phyloP scores from a whole-genome alignment of 2,797 vertebrate genomes.

The Gouania willdenowi region DNA sequence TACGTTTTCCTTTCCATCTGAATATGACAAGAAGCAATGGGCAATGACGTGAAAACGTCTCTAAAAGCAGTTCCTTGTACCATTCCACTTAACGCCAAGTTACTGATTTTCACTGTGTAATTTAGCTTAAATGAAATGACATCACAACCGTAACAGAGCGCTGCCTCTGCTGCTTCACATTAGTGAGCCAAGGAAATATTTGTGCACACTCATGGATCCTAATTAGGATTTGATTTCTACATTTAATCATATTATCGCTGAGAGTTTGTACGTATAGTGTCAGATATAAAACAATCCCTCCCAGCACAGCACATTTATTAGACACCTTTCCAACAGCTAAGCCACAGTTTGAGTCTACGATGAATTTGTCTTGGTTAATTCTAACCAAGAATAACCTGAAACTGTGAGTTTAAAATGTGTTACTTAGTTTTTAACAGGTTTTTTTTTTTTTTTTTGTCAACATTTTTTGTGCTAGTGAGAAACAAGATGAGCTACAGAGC shows the following conservation, averaged over 20 bases:
- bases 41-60: conserved; percentile 12
- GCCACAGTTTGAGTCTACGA: too few species aligned
- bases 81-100: conserved; percentile 23
- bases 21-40: conserved; percentile 33
- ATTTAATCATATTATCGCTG: conserved; percentile 3
- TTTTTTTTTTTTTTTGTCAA: not conserved
- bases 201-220: too few species aligned
- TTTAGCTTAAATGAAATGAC: conserved; percentile 18
- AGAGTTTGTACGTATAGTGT: too few species aligned
- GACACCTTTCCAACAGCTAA: too few species aligned
- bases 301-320: too few species aligned
- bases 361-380: too few species aligned
- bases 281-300: too few species aligned
- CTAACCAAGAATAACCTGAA: too few species aligned
- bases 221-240: too few species aligned
- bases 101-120: conserved; percentile 40
- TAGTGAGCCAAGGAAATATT: conserved; percentile 14
- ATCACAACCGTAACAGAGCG: conserved; percentile 10
- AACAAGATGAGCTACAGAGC: conserved; percentile 96
- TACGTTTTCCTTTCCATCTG: conserved; percentile 22
- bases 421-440: not conserved
- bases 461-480: conserved; percentile 74
- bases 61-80: conserved; percentile 33
- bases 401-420: too few species aligned
- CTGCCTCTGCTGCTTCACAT: conserved; percentile 9